phyloP scores from a whole-genome alignment of 1,140 invertebrate genomes.

The Drosophila virilis region DNA sequence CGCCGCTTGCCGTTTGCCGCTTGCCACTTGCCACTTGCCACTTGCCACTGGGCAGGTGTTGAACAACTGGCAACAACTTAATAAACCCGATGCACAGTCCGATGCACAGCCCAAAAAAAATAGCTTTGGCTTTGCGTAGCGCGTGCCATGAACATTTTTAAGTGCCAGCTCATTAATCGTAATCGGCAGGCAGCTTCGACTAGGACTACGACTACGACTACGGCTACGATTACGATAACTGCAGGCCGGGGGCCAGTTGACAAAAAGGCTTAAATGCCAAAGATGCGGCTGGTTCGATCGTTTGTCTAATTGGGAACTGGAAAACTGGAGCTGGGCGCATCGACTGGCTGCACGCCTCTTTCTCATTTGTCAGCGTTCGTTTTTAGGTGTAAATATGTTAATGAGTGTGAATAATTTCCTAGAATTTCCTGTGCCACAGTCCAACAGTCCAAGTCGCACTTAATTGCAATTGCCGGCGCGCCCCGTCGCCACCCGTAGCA shows the following conservation, averaged over 20 bases:
- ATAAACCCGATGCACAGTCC: slow-evolving; percentile 34
- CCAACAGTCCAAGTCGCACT: slow-evolving; percentile 47
- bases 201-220: neutral
- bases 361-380: slow-evolving; percentile 73
- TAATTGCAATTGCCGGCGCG: slow-evolving; percentile 67
- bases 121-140: slow-evolving; percentile 35
- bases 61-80: slow-evolving; percentile 68
- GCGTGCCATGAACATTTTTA: slow-evolving; percentile 72
- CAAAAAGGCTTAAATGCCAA: slow-evolving; percentile 36
- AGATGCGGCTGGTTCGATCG: slow-evolving; percentile 11
- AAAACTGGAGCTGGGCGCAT: slow-evolving; percentile 39
- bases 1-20: slow-evolving; percentile 2
- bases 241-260: slow-evolving; percentile 42
- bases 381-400: slow-evolving; percentile 83
- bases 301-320: slow-evolving; percentile 79
- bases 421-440: slow-evolving; percentile 55
- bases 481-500: too few relatives aligned
- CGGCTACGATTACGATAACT: slow-evolving; percentile 20
- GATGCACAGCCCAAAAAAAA: slow-evolving; percentile 5
- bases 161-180: slow-evolving; percentile 78
- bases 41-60: slow-evolving; percentile 75
- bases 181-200: slow-evolving; percentile 51
- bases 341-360: slow-evolving; percentile 50
- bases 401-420: slow-evolving; percentile 79
- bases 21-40: slow-evolving; percentile 9